phyloP scores from a whole-genome alignment of 2,113 vertebrate genomes.

The Thryonomys swinderianus region DNA sequence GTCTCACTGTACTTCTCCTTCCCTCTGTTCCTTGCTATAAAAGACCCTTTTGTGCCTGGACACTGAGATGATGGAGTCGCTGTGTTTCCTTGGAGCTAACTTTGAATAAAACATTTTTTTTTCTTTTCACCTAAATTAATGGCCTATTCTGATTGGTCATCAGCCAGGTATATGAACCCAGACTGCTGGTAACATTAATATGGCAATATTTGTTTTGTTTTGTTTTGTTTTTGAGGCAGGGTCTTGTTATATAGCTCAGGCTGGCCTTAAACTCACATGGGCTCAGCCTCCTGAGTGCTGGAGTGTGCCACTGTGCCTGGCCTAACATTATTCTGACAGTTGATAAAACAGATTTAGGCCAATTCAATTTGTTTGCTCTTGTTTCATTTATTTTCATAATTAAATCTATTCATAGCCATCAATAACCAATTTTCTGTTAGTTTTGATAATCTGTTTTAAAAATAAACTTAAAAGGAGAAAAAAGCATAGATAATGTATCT shows the following conservation, averaged over 20 bases:
- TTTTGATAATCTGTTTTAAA: neutral
- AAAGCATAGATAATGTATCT: neutral
- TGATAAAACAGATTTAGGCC: neutral
- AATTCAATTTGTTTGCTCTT: neutral
- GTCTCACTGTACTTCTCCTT: neutral
- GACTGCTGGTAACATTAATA: neutral
- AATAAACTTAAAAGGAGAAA: neutral
- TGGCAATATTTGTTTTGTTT: neutral
- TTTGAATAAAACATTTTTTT: neutral
- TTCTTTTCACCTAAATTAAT: neutral
- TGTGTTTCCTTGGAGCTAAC: neutral
- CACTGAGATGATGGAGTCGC: neutral
- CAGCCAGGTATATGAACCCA: neutral
- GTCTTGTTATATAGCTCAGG: neutral
- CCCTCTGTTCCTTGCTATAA: neutral
- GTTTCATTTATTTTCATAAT: neutral
- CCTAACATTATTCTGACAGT: neutral
- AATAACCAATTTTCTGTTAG: neutral
- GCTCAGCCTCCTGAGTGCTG: neutral
- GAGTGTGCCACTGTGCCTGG: neutral
- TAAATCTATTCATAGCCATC: neutral
- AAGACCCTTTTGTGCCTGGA: neutral
- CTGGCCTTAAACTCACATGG: neutral
- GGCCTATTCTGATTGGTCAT: neutral
- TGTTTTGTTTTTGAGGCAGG: neutral